Evolutionary conservation across 2,888 invertebrate genomes (phyloP).

Genomic region (Himalopsyche kuldschensis): DNA sequence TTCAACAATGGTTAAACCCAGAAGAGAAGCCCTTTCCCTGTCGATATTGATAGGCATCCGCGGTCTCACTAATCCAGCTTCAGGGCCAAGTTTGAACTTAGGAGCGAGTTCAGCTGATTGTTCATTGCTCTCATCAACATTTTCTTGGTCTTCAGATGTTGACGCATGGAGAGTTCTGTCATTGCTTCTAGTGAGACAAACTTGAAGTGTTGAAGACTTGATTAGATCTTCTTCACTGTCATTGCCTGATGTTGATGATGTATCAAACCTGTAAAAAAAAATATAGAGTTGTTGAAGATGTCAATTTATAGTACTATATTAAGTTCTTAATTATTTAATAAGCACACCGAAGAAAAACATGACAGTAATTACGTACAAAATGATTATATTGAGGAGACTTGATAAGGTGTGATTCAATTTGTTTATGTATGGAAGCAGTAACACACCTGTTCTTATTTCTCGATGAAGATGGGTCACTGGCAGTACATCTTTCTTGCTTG

Average conservation of each 20-base stretch:
- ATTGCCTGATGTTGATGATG: conserved; percentile 65
- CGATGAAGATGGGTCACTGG: conserved; percentile 66
- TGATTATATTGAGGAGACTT: no score
- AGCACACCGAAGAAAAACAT: not conserved
- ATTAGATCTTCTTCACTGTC: conserved; percentile 68
- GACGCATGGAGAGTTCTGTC: conserved; percentile 35
- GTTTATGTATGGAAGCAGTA: not conserved
- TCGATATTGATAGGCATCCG: conserved; percentile 47
- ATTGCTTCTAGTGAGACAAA: conserved; percentile 25
- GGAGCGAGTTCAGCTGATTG: conserved; percentile 55
- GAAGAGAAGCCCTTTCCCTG: conserved; percentile 51
- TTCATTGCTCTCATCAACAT: conserved; percentile 10
- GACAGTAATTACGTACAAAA: no score
- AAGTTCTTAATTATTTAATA: not conserved
- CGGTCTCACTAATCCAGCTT: conserved; percentile 53
- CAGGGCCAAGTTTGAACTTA: conserved; percentile 68
- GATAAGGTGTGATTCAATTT: no score
- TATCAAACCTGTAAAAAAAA: conserved; percentile 53
- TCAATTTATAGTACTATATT: no score
- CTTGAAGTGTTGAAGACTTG: conserved; percentile 14
- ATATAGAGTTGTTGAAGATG: not conserved
- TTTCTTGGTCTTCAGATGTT: conserved; percentile 36
- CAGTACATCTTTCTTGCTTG: conserved; percentile 61
- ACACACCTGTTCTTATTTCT: conserved; percentile 56
- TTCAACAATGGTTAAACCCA: conserved; percentile 44